A percentile compares a stretch with the other conserved stretches of the same genome.
Evolutionary conservation across 2,113 vertebrate genomes (phyloP).

Genomic region (Albula glossodonta): DNA sequence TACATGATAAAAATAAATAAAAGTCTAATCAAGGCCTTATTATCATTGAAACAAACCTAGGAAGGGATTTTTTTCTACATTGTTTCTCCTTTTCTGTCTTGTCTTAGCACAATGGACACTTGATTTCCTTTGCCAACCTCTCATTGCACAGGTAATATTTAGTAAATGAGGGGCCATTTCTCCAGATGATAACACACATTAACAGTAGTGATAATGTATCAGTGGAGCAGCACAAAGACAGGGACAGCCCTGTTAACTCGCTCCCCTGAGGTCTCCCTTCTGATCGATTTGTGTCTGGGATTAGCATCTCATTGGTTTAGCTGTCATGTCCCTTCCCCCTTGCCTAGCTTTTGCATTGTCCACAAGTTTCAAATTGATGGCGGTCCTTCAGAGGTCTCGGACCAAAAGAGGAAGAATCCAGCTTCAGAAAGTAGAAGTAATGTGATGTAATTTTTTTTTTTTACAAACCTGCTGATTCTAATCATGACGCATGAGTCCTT

Average conservation of each 20-base stretch:
- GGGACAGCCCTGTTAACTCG: not conserved
- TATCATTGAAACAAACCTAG: not conserved
- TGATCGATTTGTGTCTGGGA: not conserved
- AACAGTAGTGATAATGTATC: slow-evolving; percentile 20
- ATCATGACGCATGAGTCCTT: no score
- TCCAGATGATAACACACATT: slow-evolving; percentile 27
- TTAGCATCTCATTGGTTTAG: not conserved
- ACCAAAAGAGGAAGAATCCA: no score
- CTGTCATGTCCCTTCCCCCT: not conserved
- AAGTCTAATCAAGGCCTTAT: not conserved
- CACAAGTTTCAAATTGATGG: no score
- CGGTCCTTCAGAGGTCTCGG: no score
- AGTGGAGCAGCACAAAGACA: slow-evolving; percentile 1
- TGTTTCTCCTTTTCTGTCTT: slow-evolving; percentile 23
- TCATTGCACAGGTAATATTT: slow-evolving; percentile 37
- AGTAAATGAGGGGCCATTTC: slow-evolving; percentile 32
- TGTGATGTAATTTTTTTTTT: no score
- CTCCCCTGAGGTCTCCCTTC: not conserved
- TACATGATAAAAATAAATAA: not conserved
- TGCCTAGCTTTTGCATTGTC: no score
- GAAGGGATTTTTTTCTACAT: not conserved
- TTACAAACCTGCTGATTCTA: no score
- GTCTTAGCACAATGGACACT: slow-evolving; percentile 46
- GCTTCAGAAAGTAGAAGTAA: no score
- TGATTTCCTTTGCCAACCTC: slow-evolving; percentile 38